Percentiles rank a stretch among this genome's conserved stretches.
phyloP scores from a whole-genome alignment of 2,797 vertebrate species.

The Margarornis squamiger region DNA sequence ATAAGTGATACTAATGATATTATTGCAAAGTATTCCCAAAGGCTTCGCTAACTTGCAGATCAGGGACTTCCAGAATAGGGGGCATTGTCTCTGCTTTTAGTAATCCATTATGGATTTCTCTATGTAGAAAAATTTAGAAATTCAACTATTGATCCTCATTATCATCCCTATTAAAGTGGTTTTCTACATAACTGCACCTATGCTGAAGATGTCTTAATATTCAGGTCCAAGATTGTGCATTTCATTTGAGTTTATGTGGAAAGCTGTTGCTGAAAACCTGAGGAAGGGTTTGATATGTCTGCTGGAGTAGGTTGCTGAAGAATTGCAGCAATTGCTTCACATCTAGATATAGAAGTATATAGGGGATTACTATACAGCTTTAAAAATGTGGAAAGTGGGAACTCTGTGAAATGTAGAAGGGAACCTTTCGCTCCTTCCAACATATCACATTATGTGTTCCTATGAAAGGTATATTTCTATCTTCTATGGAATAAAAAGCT shows the following conservation, averaged over 20 bases:
- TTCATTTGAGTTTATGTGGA: neutral
- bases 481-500: neutral
- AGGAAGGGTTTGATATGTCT: neutral
- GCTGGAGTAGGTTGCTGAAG: neutral
- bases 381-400: neutral
- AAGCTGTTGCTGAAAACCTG: neutral
- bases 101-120: neutral
- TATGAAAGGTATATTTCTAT: neutral
- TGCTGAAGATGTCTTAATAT: neutral
- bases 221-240: neutral
- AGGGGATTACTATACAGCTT: neutral
- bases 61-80: neutral
- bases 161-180: neutral
- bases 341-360: neutral
- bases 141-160: neutral
- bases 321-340: neutral
- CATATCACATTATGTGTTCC: neutral
- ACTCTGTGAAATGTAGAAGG: neutral
- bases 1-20: neutral
- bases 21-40: neutral
- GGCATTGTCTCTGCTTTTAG: neutral
- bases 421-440: neutral
- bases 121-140: neutral
- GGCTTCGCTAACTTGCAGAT: neutral
- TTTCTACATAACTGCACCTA: neutral